Evolutionary conservation across 2,888 invertebrate species (phyloP), one percentile per base, ranked within the genome.

Genomic region (Drosophila mimica): DNA sequence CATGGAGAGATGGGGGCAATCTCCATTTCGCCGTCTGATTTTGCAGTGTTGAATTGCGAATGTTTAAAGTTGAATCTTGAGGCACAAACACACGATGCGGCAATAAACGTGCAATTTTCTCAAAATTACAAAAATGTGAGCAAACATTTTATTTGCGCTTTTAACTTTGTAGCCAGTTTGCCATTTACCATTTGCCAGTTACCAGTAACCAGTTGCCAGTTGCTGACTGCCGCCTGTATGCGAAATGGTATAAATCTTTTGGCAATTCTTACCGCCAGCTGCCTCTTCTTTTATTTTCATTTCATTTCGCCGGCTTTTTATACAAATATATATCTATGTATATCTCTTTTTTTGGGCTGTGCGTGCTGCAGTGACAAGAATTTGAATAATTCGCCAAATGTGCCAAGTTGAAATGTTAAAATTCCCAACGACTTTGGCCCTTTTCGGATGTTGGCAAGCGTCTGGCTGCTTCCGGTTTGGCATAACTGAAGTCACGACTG

Each of bases 361-460:
- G 77, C 70, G 76, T 74, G 81, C 71, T 85, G 87, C 90, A 87
- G 83, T 90, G 90, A 88, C 90, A 87, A 83, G 87, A 87, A 90
- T 87, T 90, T 87, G 89, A 90, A 87, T 87, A 87, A 87, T 87
- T 87, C 81, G 81, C 79, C 87, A 83, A 87, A 90, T 87, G 87
- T 90, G 90, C 87, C 87, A 87, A 87, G 87, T 90, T 90, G 90
- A 87, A 87, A 87, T 87, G 87, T 87, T 90, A 90, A 83, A 88
- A 86, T 83, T 88, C 75, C 74, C 76, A 82, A 80, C 74, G 75
- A 75, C 81, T 68, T 67, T 76, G 62, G 59, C 67, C 66, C 36
- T 48, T 74, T 31, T 56, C 83, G 80, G 89, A 89, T 80, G 86
- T 81, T 85, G 88, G 86, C 88, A 90, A 82, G 81, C 86, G 88